phyloP scores from a whole-genome alignment of 2,888 invertebrate species.

The Terebella lapidaria region DNA sequence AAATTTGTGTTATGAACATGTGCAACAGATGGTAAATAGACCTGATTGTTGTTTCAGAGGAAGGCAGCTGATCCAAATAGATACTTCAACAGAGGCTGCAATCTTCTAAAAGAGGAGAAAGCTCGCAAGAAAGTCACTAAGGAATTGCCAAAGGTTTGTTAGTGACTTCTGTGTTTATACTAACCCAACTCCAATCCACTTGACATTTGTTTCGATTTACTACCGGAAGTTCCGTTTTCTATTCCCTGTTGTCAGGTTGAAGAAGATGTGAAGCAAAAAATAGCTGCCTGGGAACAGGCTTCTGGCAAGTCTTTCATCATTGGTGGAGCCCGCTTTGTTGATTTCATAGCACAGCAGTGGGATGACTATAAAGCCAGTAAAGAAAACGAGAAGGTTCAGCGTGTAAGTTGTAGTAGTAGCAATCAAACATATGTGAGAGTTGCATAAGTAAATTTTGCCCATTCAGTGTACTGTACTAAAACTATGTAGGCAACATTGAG shows the following conservation, averaged over 20 bases:
- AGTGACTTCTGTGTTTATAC: not conserved
- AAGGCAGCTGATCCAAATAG: slow-evolving; percentile 72
- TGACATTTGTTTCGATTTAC: not conserved
- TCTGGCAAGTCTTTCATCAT: slow-evolving; percentile 39
- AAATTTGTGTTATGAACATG: too few species aligned
- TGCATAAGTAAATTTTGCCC: too few species aligned
- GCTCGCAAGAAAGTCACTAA: slow-evolving; percentile 73
- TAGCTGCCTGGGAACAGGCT: slow-evolving; percentile 42
- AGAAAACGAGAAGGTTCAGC: slow-evolving; percentile 42
- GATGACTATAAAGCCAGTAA: slow-evolving; percentile 37
- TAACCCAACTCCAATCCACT: not conserved
- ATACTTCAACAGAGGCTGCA: slow-evolving; percentile 79
- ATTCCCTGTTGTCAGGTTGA: slow-evolving; percentile 37
- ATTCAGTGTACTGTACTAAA: too few species aligned
- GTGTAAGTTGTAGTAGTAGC: slow-evolving; percentile 37
- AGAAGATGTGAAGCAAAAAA: slow-evolving; percentile 36
- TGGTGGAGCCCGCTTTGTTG: slow-evolving; percentile 38
- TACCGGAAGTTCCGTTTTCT: too few species aligned
- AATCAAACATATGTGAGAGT: too few species aligned
- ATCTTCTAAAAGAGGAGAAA: slow-evolving; percentile 78
- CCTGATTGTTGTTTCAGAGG: slow-evolving; percentile 30
- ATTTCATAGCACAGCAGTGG: slow-evolving; percentile 43
- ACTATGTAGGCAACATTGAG: too few species aligned
- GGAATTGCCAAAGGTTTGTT: slow-evolving; percentile 47
- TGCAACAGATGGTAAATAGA: not conserved